Base-by-base conservation (phyloP, 2,797 vertebrate genomes). In the Hafferia zeledoni region DNA sequence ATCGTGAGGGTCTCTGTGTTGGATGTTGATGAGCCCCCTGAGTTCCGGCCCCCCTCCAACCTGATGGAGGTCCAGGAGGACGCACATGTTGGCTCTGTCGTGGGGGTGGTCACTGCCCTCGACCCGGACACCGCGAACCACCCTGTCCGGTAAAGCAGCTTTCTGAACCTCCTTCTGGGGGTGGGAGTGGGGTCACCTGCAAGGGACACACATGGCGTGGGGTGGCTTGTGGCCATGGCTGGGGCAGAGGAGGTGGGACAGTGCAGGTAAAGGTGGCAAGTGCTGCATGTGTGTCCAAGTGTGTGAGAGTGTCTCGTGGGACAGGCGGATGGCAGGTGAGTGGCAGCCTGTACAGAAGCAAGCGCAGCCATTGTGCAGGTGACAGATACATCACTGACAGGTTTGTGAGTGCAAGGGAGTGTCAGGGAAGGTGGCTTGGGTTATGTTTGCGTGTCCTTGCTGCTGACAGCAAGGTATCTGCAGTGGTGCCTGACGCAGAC, bases 41-140 rank as follows among this genome's bases (percentile, higher is more conserved):
- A 99, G 93, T 99, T 99, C 97, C 98, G 95, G 33, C 98, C 99
- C 41, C 97, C 97, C 7, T 98, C 98, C 20, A 83, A 98, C 47
- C 93, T 98, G 91, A 98, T 99, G 98, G 99, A 99, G 95, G 99
- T 99, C 86, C 99, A 99, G 96, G 99, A 99, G 95, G 99, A 99
- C 1, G 98, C 98, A 6, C 98, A 98, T 19, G 95, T 99, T 22
- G 99, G 99, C 69, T 98, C 98, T 6, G 83, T 99, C n/a, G 99
- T 99, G 93, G 99, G 99, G 22, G 93, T 98, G 25, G 98, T 99
- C 96, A 98, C 98, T 0, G 99, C 99, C 43, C 98, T 97, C 83
- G 99, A 99, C 97, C 99, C 99, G 0, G 99, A 99, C 91, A 97
- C 98, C 72, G 98, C 98, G 9, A 99, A 99, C 80, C 98, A 98